Base-by-base conservation (phyloP, 2,888 invertebrate species). In the Eretmocerus hayati region DNA sequence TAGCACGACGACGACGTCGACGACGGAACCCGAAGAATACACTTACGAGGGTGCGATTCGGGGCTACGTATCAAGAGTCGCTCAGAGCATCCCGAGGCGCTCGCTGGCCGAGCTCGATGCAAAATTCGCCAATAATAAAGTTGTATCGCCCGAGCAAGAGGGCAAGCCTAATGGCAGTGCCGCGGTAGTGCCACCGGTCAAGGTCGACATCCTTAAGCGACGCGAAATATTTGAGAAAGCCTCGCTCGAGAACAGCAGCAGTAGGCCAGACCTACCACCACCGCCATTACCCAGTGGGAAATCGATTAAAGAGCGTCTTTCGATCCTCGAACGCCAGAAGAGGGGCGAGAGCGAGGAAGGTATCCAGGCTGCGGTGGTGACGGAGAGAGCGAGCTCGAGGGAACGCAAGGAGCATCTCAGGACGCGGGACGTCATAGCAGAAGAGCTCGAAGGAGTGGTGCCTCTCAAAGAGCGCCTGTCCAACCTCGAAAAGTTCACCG, bases 41-140 rank as follows among this genome's bases (percentile, higher is more conserved):
- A 89, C 89, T 0, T 90, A 89, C 69, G 90, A 90, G 71, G 84
- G 87, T 60, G 89, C 90, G 60, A n/a, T n/a, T n/a, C 85, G 90
- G 65, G 85, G 87, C 59, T 90, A 90, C 72, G 85, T 89, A 60
- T 85, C 87, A 43, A 78, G 87, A 58, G 87, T 85, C 39, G 54
- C 67, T 15, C 70, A 69, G 40, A 69, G 66, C 36, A 64, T 69
- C 30, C 67, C 70, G 0, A 68, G 73, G 60, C 65, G 73, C 53
- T 62, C 67, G 2, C 45, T 67, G 26, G 64, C 62, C 1, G 62
- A 60, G 16, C 42, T 64, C 20, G 66, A 70, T 38, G 51, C 58
- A 2, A 68, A 41, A 18, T 70, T 58, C 63, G 60, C 39, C 71
- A 21, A 33, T 2, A 18, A 3, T 15, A 42, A 45, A 5, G 16